A percentile compares a stretch with the other conserved stretches of the same genome.
Evolutionary conservation across 2,113 vertebrate species (phyloP).

Genomic region (Poecilia latipinna): DNA sequence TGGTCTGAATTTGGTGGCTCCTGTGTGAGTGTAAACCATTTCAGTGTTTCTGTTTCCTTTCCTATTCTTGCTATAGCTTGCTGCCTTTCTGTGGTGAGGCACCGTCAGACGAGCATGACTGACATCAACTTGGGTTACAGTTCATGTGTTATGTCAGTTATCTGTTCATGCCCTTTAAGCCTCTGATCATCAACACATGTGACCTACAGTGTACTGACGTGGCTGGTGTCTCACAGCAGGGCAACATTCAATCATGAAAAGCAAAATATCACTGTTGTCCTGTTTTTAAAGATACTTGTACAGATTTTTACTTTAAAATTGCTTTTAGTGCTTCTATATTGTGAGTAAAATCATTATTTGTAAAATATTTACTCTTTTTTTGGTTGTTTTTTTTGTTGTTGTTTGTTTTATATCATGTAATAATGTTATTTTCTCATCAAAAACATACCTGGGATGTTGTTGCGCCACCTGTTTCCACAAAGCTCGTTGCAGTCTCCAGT

Average conservation of each 20-base stretch:
- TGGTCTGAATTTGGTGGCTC: slow-evolving; percentile 43
- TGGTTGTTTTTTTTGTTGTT: no score
- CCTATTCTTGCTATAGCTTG: not conserved
- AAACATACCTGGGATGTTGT: no score
- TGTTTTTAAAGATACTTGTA: not conserved
- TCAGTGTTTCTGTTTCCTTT: not conserved
- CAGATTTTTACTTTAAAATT: not conserved
- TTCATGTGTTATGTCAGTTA: slow-evolving; percentile 57
- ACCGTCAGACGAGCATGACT: slow-evolving; percentile 26
- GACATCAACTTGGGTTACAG: slow-evolving; percentile 40
- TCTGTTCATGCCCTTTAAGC: slow-evolving; percentile 58
- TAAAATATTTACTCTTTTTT: not conserved
- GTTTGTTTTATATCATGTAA: no score
- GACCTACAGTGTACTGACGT: slow-evolving; percentile 46
- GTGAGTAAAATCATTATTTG: not conserved
- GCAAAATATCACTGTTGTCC: slow-evolving; percentile 21
- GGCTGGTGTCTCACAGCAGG: slow-evolving; percentile 49
- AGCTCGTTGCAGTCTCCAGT: no score
- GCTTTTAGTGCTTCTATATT: not conserved
- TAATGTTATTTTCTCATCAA: no score
- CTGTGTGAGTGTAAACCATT: slow-evolving; percentile 7
- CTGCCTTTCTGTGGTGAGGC: not conserved
- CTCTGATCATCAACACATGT: slow-evolving; percentile 38
- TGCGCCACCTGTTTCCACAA: no score
- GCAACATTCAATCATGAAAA: slow-evolving; percentile 9